phyloP scores from a whole-genome alignment of 2,113 vertebrate genomes.

The Notiomystis cincta region DNA sequence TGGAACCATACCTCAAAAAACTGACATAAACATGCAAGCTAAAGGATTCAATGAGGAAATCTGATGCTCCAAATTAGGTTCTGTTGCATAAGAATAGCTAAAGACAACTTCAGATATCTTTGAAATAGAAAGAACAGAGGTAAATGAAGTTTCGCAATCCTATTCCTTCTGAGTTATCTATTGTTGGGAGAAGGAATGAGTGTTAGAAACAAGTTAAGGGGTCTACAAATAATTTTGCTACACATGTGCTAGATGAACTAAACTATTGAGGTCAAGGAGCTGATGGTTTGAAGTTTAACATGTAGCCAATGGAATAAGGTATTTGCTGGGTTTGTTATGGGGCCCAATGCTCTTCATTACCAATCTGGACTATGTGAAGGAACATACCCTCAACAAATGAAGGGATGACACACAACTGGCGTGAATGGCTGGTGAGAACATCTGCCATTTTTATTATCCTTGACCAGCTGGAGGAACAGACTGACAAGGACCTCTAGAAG shows the following conservation, averaged over 20 bases:
- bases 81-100: background rate
- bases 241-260: fast-evolving
- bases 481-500: background rate
- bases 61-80: background rate
- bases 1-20: background rate
- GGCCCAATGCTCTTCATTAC: background rate
- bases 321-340: background rate
- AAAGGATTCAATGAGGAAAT: background rate
- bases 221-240: background rate
- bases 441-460: background rate
- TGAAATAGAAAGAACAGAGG: background rate
- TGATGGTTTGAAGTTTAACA: background rate
- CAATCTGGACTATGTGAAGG: background rate
- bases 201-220: background rate
- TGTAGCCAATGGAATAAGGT: background rate
- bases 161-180: background rate
- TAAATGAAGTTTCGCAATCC: background rate
- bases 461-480: background rate
- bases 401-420: background rate
- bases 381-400: background rate
- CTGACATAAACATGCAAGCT: background rate
- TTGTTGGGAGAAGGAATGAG: background rate
- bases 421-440: background rate
- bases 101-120: background rate
- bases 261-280: background rate